phyloP scores from a whole-genome alignment of 1,140 invertebrate species.

The Stegodyphus mimosarum region DNA sequence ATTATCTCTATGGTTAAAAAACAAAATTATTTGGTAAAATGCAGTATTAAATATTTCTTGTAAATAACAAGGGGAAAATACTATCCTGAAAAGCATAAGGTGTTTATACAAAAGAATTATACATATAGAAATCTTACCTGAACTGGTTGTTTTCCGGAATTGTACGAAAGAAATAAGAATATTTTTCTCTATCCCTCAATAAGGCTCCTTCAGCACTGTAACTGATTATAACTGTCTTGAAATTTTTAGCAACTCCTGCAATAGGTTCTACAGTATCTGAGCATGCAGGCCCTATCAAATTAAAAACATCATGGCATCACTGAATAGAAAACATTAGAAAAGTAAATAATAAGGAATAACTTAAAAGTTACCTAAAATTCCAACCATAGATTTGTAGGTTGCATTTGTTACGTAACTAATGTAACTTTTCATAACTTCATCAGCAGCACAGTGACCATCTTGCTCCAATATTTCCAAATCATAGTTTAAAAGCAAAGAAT shows the following conservation, averaged over 20 bases:
- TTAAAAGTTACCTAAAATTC: slow-evolving; percentile 74
- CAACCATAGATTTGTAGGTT: slow-evolving; percentile 73
- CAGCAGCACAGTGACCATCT: slow-evolving; percentile 80
- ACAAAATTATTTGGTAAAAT: too few species aligned
- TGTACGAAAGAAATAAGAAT: slow-evolving; percentile 86
- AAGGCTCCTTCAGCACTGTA: slow-evolving; percentile 83
- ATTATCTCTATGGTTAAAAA: too few species aligned
- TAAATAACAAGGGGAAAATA: too few species aligned
- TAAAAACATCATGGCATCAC: neutral
- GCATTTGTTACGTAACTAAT: slow-evolving; percentile 78
- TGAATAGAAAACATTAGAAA: neutral
- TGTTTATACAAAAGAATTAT: too few species aligned
- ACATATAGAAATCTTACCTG: slow-evolving; percentile 68
- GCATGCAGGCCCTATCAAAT: slow-evolving; percentile 78
- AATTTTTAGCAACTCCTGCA: slow-evolving; percentile 82
- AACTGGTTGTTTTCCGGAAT: slow-evolving; percentile 84
- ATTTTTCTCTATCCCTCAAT: slow-evolving; percentile 77
- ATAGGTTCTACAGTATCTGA: slow-evolving; percentile 86
- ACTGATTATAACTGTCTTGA: slow-evolving; percentile 80
- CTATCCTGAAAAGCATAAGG: too few species aligned
- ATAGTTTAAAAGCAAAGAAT: slow-evolving; percentile 73
- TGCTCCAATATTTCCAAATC: slow-evolving; percentile 73
- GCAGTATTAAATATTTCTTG: too few species aligned
- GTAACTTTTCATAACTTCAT: slow-evolving; percentile 82
- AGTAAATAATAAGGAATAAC: slow-evolving; percentile 4